Evolutionary conservation across 1,140 invertebrate species (phyloP), one percentile per base, ranked within the genome.

Genomic region (Papilio xuthus): DNA sequence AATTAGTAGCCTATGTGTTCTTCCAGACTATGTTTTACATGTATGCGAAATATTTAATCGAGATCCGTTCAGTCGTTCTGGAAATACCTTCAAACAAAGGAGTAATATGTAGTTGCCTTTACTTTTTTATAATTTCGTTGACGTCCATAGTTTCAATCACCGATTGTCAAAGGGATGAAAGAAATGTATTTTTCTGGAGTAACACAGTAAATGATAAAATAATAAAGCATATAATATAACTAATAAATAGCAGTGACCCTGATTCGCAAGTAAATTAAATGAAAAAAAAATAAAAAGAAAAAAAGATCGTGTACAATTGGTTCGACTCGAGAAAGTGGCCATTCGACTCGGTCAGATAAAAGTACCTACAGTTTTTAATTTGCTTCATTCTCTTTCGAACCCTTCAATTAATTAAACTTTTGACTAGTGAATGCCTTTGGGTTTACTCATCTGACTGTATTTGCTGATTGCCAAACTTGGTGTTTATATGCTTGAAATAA

Each of bases 251-350:
- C 9, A 69, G 28, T 41, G 41, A 23, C 20, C 70, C n/a, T 44
- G n/a, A 71, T 71, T 71, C 10, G 12, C 7, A 20, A 71, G 2
- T 3, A 23, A 26, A 13, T 23, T 44, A 71, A 23, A 23, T 23
- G 32, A 71, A 71, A 44, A 71, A 71, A 47, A 47, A 2, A 4
- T 47, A 18, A 4, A 15, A 18, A 47, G 15, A 4, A 13, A 47
- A 47, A 18, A 71, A 42, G 23, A 60, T 60, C 56, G 56, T 60
- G 26, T 60, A 60, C 20, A 42, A 70, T 70, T 41, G 67, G 41
- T 70, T 70, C 18, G 37, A 9, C 32, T n/a, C 69, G 69, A n/a
- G 69, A 70, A 70, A 70, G 69, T 70, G 13, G 0, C 69, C 26
- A 41, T 20, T 20, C 32, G 23, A 28, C 0, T 26, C 69, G 69